phyloP scores from a whole-genome alignment of 2,797 vertebrate species.

The Linurgus olivaceus region DNA sequence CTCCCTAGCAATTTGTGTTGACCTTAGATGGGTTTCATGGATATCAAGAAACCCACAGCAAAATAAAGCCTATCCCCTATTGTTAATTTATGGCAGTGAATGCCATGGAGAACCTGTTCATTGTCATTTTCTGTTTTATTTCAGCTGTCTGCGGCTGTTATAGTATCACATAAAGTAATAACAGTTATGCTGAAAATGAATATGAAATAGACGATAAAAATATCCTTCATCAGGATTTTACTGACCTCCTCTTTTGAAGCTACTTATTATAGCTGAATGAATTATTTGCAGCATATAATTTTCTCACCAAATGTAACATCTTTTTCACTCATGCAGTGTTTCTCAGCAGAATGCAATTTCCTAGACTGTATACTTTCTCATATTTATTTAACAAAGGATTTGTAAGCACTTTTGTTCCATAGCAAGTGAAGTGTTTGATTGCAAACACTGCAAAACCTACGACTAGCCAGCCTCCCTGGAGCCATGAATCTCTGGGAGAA shows the following conservation, averaged over 20 bases:
- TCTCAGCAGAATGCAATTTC: constrained; percentile 24
- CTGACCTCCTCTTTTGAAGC: constrained; percentile 55
- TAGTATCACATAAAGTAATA: constrained; percentile 52
- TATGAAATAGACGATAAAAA: constrained; percentile 60
- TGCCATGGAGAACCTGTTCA: constrained; percentile 33
- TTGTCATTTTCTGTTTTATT: constrained; percentile 57
- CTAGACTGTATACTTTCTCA: constrained; percentile 13
- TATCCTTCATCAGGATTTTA: constrained; percentile 45
- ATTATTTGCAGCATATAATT: constrained; percentile 57
- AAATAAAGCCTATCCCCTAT: constrained; percentile 20
- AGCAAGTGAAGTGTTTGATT: constrained; percentile 19
- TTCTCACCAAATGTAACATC: constrained; percentile 20
- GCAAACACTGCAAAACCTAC: background rate
- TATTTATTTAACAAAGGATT: constrained; percentile 51
- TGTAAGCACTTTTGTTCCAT: constrained; percentile 29
- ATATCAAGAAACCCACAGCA: background rate
- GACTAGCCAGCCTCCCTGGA: background rate
- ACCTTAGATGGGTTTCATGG: constrained; percentile 16
- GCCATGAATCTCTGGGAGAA: background rate
- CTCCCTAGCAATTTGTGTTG: background rate
- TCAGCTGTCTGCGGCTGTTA: constrained; percentile 32
- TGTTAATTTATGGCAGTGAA: constrained; percentile 46
- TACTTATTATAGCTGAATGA: constrained; percentile 60
- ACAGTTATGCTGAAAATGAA: constrained; percentile 52
- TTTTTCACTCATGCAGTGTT: background rate